Evolutionary conservation across 2,888 invertebrate species (phyloP).

Genomic region (Perdita meconis): DNA sequence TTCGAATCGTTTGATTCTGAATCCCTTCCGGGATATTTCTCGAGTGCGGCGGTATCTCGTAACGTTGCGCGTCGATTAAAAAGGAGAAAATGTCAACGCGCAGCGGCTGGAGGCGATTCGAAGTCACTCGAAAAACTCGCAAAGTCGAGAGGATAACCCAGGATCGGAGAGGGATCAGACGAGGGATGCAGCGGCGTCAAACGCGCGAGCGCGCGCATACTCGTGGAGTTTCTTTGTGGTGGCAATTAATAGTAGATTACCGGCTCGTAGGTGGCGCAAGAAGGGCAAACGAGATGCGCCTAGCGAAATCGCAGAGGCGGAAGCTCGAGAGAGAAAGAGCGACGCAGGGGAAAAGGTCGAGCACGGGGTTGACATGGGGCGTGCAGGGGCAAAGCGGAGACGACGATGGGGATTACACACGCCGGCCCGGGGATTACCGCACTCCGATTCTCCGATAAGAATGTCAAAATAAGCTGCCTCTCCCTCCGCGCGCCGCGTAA

Average conservation of each 20-base stretch:
- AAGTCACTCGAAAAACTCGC: not conserved
- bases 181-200: conserved; percentile 57
- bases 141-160: too few relatives aligned
- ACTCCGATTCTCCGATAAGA: conserved; percentile 83
- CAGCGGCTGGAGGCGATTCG: too few relatives aligned
- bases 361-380: conserved; percentile 59
- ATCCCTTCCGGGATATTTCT: too few relatives aligned
- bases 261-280: conserved; percentile 66
- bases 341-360: conserved; percentile 61
- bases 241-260: conserved; percentile 84
- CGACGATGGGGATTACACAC: conserved; percentile 77
- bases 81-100: too few relatives aligned
- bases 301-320: conserved; percentile 20
- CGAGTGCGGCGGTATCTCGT: too few relatives aligned
- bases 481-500: conserved; percentile 72
- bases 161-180: not conserved
- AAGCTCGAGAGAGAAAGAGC: conserved; percentile 24
- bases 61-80: too few relatives aligned
- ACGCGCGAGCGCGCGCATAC: conserved; percentile 58
- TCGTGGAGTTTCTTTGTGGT: conserved; percentile 79
- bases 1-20: too few relatives aligned
- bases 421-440: conserved; percentile 82
- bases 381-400: conserved; percentile 52
- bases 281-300: conserved; percentile 59
- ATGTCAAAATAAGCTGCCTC: conserved; percentile 83